Percentiles rank a stretch among this genome's conserved stretches.
These are phyloP conservation scores for Ageneiosus marmoratus DNA, from an alignment of 2,113 vertebrate genomes.

Conservation along the genomic window DNA sequence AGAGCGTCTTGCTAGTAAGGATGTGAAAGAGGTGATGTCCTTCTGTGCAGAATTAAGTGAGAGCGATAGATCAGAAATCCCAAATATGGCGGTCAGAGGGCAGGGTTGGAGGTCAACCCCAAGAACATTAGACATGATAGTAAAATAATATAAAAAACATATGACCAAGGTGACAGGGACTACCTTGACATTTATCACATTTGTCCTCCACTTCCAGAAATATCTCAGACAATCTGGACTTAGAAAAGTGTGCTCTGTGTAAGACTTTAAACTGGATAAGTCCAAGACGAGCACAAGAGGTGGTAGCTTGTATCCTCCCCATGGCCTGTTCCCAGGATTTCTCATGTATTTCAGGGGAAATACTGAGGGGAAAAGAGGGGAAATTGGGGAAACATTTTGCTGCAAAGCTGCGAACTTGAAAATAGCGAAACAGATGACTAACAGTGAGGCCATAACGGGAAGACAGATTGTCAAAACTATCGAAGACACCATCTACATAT, in stretches of 20 bases:
- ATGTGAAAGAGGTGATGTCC: background rate
- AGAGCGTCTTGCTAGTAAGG: background rate
- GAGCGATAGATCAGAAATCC: background rate
- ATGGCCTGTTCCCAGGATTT: background rate
- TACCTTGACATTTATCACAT: background rate
- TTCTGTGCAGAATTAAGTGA: background rate
- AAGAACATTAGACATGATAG: too few species aligned
- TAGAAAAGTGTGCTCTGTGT: background rate
- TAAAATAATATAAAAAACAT: too few species aligned
- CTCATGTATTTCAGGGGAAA: background rate
- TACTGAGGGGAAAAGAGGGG: background rate
- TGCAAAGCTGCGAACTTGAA: background rate
- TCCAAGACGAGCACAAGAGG: constrained; percentile 8
- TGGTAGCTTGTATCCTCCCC: background rate
- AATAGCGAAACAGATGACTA: background rate
- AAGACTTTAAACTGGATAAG: background rate
- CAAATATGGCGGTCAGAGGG: background rate
- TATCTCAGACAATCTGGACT: background rate
- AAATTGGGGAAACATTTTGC: background rate
- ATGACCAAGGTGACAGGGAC: background rate
- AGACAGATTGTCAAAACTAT: background rate
- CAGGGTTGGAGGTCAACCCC: too few species aligned
- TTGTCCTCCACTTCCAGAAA: background rate
- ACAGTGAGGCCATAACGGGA: background rate
- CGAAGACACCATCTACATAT: background rate